Base-by-base conservation (phyloP, 2,113 vertebrate genomes). In the Pelvicachromis taeniatus region DNA sequence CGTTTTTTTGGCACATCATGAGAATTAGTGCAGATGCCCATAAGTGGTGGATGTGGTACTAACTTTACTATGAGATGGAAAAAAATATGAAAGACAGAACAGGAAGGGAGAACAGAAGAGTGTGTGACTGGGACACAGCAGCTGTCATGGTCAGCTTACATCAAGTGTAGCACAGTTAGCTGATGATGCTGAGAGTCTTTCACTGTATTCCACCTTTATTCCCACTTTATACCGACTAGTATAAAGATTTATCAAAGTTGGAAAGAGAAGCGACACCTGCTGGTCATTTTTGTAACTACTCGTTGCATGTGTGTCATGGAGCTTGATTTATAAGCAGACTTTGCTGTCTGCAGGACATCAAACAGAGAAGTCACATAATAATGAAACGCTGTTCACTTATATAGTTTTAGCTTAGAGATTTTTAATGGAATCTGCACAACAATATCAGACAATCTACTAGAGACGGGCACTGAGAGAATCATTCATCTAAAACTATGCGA, bases 41-140 rank as follows among this genome's bases (percentile, higher is more conserved):
- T 0, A 61, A 61, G 16, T 61, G 16, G 29, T 0, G 3, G 58
- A 61, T 61, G 0, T 0, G 1, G 0, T 61, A 61, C 31, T 1
- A 61, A 61, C 58, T 61, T 61, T 1, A 61, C 1, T 2, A 31
- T 12, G 31, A 61, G 31, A n/a, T 61, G 58, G 58, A 61, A 61
- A 61, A 61, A 35, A 16, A 11, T 0, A 33, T 0, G 0, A 59
- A 59, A 61, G 29, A n/a, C 5, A 35, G 16, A 59, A 11, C 58
- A 33, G 58, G 58, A 1, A 33, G 33, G 29, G 0, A 61, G 23
- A 14, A 29, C 54, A 56, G 23, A 7, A 29, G 10, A 54, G 10
- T 54, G 53, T 54, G 53, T 54, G 53, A 23, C n/a, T 23, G n/a
- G 53, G 21, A n/a, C n/a, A 54, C 10, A 3, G 10, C n/a, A 56